Percentiles rank a stretch among this genome's conserved stretches.
Conservation (phyloP, 2,888 invertebrate species). For the Zootermopsis nevadensis region DNA sequence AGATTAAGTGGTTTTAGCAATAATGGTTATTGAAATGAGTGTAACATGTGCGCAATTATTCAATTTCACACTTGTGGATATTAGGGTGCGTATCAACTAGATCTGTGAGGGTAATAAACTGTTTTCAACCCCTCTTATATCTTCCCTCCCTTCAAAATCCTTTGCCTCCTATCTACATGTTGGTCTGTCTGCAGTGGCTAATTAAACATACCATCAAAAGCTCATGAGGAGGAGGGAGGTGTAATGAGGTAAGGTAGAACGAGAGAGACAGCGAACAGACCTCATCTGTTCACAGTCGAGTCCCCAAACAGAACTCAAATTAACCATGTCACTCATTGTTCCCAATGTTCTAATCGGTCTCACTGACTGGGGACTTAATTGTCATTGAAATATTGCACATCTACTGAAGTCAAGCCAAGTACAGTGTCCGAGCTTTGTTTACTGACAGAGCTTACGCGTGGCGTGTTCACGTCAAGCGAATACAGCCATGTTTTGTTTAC, state of each 20-base stretch:
- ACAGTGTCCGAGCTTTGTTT: background rate
- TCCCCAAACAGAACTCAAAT: constrained; percentile 46
- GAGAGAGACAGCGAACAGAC: background rate
- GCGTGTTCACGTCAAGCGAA: background rate
- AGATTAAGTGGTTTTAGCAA: background rate
- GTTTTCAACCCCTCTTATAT: constrained; percentile 20
- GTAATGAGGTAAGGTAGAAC: constrained; percentile 20
- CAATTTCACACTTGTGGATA: constrained; percentile 10
- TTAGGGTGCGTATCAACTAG: constrained; percentile 9
- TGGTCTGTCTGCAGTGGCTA: constrained; percentile 16
- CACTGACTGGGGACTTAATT: constrained; percentile 28
- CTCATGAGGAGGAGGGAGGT: background rate
- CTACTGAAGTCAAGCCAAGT: background rate
- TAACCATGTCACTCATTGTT: constrained; percentile 48
- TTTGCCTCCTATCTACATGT: background rate
- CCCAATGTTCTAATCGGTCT: constrained; percentile 19
- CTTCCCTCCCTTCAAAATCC: constrained; percentile 1
- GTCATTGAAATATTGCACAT: constrained; percentile 38
- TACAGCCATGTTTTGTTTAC: constrained; percentile 16
- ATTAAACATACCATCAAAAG: constrained; percentile 37
- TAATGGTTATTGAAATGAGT: background rate
- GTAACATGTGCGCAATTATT: background rate
- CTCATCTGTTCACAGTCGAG: constrained; percentile 32
- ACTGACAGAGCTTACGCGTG: background rate
- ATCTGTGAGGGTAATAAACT: constrained; percentile 7